Evolutionary conservation across 2,888 invertebrate species (phyloP).

Genomic region (Volucella inanis): DNA sequence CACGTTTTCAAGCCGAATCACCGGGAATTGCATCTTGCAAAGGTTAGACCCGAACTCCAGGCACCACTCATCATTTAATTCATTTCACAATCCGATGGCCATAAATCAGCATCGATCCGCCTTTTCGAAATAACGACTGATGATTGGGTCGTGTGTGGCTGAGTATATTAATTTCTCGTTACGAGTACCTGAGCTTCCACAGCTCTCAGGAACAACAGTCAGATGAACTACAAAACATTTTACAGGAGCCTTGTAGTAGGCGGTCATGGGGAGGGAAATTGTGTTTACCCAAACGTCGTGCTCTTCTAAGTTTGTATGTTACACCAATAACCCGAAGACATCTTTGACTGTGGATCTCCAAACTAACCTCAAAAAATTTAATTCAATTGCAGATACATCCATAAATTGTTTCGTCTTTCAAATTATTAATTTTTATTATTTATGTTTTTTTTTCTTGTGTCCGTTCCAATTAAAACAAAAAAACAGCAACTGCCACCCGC

Average conservation of each 20-base stretch:
- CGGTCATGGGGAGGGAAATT: conserved; percentile 56
- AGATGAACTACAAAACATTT: conserved; percentile 35
- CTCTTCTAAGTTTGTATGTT: background rate
- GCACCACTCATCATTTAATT: conserved; percentile 40
- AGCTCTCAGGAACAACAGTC: conserved; percentile 5
- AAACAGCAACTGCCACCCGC: background rate
- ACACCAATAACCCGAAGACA: background rate
- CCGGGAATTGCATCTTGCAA: no score
- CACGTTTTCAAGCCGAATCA: no score
- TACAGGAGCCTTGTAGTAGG: conserved; percentile 61
- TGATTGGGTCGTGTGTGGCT: conserved; percentile 51
- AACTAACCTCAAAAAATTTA: conserved; percentile 16
- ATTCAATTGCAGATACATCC: no score
- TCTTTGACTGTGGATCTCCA: background rate
- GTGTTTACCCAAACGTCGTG: conserved; percentile 3
- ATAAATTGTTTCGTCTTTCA: background rate
- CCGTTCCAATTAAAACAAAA: conserved; percentile 52
- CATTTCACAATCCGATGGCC: conserved; percentile 59
- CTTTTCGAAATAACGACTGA: conserved; percentile 65
- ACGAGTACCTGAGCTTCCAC: conserved; percentile 7
- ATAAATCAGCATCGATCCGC: conserved; percentile 67
- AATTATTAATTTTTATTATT: background rate
- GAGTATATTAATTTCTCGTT: conserved; percentile 55
- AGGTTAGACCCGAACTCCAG: background rate
- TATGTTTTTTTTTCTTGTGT: conserved; percentile 9